Evolutionary conservation across 2,888 invertebrate species (phyloP), one percentile per base, ranked within the genome.

Genomic region (Callyntrura guangdongensis): DNA sequence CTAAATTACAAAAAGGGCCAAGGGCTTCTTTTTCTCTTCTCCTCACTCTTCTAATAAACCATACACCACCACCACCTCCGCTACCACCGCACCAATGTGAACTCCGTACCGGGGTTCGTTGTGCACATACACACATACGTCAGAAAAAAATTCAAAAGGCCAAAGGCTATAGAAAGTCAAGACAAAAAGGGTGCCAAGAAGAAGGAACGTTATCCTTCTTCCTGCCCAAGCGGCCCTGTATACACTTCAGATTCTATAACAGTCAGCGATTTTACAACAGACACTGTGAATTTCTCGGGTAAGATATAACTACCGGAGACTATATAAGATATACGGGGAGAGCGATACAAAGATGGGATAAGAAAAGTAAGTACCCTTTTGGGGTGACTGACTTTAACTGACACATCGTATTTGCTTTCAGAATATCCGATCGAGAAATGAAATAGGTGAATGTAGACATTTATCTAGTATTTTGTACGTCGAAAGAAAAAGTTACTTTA

Each of bases 131-230:
- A 47, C 49, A 27, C 53, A 49, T 17, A 49, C 49, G 17, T 22
- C 12, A 27, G 3, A 8, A 12, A 22, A 17, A 22, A 25, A 17
- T 69, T 12, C 25, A 25, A 81, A 27, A 81, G 56, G 67, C 83
- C 83, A 36, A 85, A 74, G 85, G 74, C 85, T 56, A 59, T 11
- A 74, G 56, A 59, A 53, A 25, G 22, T n/a, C 17, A 17, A 9
- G 67, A 72, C 25, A 69, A 47, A 85, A 74, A 59, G 69, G 85
- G 85, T 67, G 69, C 69, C 85, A 67, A 85, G 64, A 17, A 79
- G 27, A 83, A 49, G 45, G 59, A 69, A 74, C 17, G 56, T 74
- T 56, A 56, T 72, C 49, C 49, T 22, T 22, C 17, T 53, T 56
- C 56, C 36, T 59, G 36, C 36, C 36, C 36, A 36, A 4, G 56